Evolutionary conservation across 2,888 invertebrate genomes (phyloP).

Genomic region (Caenorhabditis uteleia): DNA sequence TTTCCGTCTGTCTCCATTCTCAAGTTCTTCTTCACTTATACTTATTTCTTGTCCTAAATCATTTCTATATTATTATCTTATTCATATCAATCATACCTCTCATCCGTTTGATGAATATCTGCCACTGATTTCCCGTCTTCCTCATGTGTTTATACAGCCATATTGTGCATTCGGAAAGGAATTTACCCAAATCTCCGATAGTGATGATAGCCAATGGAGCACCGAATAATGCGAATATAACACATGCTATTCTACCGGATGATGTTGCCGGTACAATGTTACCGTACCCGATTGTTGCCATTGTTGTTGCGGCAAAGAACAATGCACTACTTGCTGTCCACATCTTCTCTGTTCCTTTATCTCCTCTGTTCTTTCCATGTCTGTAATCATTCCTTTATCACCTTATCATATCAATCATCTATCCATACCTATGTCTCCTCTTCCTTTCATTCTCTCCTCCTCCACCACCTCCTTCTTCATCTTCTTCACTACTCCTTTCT

Average conservation of each 20-base stretch:
- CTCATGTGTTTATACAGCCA: constrained; percentile 66
- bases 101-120: constrained; percentile 15
- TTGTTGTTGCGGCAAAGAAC: constrained; percentile 69
- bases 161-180: constrained; percentile 69
- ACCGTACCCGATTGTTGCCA: constrained; percentile 70
- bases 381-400: neutral
- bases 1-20: constrained; percentile 16
- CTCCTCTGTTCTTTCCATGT: constrained; percentile 50
- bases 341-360: constrained; percentile 61
- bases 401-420: neutral
- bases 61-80: constrained; percentile 7
- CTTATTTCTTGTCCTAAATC: constrained; percentile 7
- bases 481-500: constrained; percentile 27
- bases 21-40: constrained; percentile 3
- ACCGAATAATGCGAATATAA: constrained; percentile 68
- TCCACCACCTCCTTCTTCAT: constrained; percentile 21
- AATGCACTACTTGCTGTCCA: constrained; percentile 68
- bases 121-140: constrained; percentile 18
- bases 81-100: constrained; percentile 8
- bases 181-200: constrained; percentile 70
- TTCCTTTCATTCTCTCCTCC: constrained; percentile 26
- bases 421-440: constrained; percentile 36
- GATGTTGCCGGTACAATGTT: constrained; percentile 69
- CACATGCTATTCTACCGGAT: constrained; percentile 66
- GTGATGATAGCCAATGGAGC: constrained; percentile 70